Evolutionary conservation across 2,797 vertebrate species (phyloP), one percentile per base, ranked within the genome.

Genomic region (Cynopterus sphinx): DNA sequence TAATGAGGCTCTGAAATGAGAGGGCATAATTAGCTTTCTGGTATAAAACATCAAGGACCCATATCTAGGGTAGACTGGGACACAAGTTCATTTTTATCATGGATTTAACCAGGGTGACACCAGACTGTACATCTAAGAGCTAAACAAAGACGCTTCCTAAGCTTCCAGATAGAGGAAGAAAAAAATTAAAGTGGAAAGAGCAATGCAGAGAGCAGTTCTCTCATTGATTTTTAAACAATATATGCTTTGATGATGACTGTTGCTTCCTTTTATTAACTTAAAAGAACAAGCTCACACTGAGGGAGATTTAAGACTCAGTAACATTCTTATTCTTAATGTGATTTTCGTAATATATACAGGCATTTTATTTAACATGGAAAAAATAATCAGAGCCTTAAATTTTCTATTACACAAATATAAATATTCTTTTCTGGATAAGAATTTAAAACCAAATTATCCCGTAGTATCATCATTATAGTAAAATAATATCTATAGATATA

Each of bases 281-380:
- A 98, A 98, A 97, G 95, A 96, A 94, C 12, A 78, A 92, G 33
- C 21, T 96, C 57, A 81, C 63, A 26, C 28, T 96, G 73, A 61
- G 0, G 5, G 79, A 95, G 3, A 89, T 82, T 94, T 94, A 96
- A 67, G 57, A 83, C 79, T 95, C 91, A 88, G 36, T 90, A 79
- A 57, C 79, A 94, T 59, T 91, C 55, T 43, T 53, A 57, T 0
- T 0, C 88, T 94, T 24, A 88, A 94, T 96, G 36, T 0, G 0
- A 92, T 77, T 97, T 87, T 63, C 39, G 36, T 33, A 53, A 36
- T 53, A 81, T 41, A 71, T 21, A 94, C 51, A 28, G 41, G 15
- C 9, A 87, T 71, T 93, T 41, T 70, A 57, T 81, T 92, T 93
- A 74, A 77, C 31, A 10, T 46, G 28, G 33, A 70, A 81, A 71